Percentiles rank a stretch among this genome's conserved stretches.
These are phyloP conservation scores for Drosophila burlai DNA, from an alignment of 1,140 invertebrate genomes.

Conservation along the genomic window DNA sequence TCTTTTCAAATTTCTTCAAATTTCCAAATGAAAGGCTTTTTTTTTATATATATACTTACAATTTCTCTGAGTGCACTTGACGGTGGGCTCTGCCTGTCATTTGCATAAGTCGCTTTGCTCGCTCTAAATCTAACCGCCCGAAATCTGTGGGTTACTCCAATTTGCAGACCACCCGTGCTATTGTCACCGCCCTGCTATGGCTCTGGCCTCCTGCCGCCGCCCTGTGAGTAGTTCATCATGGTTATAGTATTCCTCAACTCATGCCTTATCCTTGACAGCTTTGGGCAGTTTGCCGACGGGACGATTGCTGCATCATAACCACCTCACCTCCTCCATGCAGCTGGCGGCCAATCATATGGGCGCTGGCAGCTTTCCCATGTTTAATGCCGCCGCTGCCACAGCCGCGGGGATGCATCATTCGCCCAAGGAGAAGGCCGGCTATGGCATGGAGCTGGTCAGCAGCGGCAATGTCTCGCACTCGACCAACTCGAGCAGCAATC, in stretches of 20 bases:
- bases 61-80: conserved; percentile 27
- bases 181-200: conserved; percentile 84
- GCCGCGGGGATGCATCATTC: conserved; percentile 61
- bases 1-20: background rate
- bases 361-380: conserved; percentile 71
- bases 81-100: conserved; percentile 61
- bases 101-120: conserved; percentile 62
- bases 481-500: conserved; percentile 80
- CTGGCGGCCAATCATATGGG: conserved; percentile 72
- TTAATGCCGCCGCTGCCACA: conserved; percentile 53
- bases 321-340: conserved; percentile 79
- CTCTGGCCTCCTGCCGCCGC: conserved; percentile 84
- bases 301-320: conserved; percentile 80
- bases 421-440: conserved; percentile 67
- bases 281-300: conserved; percentile 72
- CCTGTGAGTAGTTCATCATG: conserved; percentile 69
- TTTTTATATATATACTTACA: background rate
- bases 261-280: conserved; percentile 52
- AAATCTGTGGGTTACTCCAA: conserved; percentile 39
- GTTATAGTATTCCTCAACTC: conserved; percentile 2
- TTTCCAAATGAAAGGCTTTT: background rate
- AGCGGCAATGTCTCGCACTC: conserved; percentile 77
- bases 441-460: conserved; percentile 70
- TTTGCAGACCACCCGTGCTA: conserved; percentile 85
- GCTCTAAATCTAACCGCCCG: conserved; percentile 24